Evolutionary conservation across 2,888 invertebrate species (phyloP).

Genomic region (Elmis aenea): DNA sequence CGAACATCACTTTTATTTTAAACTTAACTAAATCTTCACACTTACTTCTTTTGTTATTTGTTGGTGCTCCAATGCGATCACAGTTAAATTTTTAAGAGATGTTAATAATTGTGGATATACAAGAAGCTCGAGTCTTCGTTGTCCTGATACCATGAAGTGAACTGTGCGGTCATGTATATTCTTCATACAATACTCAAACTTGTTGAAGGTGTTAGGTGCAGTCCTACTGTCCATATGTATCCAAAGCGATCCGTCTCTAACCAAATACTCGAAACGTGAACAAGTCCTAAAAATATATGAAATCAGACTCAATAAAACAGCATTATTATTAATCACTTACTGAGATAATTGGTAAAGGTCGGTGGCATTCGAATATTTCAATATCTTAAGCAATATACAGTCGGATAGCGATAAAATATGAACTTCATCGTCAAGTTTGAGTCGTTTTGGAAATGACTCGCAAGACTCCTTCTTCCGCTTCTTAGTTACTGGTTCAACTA

Average conservation of each 20-base stretch:
- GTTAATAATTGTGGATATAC: constrained; percentile 10
- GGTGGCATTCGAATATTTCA: constrained; percentile 36
- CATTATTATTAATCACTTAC: constrained; percentile 26
- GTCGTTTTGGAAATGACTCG: too few species aligned
- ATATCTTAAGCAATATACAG: constrained; percentile 34
- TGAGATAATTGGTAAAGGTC: constrained; percentile 35
- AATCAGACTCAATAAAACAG: neutral
- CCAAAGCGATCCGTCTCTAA: constrained; percentile 36
- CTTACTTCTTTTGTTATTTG: constrained; percentile 33
- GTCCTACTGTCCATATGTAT: constrained; percentile 33
- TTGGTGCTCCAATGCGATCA: constrained; percentile 41
- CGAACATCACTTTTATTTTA: constrained; percentile 12
- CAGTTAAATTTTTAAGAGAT: constrained; percentile 26
- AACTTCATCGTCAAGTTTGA: neutral
- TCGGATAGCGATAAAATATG: constrained; percentile 30
- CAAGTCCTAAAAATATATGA: constrained; percentile 30
- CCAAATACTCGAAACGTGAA: constrained; percentile 29
- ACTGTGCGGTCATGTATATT: constrained; percentile 32
- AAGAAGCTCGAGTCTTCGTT: constrained; percentile 11
- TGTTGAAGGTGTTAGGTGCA: constrained; percentile 31
- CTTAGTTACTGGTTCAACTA: too few species aligned
- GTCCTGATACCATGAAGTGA: constrained; percentile 15
- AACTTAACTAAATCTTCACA: neutral
- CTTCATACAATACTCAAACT: constrained; percentile 33
- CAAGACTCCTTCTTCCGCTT: too few species aligned